Evolutionary conservation across 2,113 vertebrate genomes (phyloP).

Genomic region (Podocnemis expansa): DNA sequence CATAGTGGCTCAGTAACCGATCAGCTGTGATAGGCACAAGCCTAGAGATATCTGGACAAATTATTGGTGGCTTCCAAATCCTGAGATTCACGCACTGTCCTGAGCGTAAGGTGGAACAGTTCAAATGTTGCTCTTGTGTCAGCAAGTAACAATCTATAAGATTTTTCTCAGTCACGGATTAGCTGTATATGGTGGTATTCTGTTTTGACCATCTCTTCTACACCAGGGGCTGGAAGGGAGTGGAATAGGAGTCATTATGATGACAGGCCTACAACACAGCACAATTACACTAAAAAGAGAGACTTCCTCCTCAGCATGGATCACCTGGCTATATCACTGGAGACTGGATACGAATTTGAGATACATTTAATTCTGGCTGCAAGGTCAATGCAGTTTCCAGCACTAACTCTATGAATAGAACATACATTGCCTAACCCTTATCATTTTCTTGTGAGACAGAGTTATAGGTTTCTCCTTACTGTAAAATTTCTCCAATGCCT

Average conservation of each 20-base stretch:
- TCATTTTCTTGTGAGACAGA: neutral
- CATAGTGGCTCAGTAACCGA: too few species aligned
- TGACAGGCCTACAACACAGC: neutral
- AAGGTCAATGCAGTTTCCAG: neutral
- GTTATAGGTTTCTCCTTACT: neutral
- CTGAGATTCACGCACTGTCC: neutral
- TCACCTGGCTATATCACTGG: neutral
- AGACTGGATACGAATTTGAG: neutral
- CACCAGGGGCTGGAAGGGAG: neutral
- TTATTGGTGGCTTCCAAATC: neutral
- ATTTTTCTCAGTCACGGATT: neutral
- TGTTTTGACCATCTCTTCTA: neutral
- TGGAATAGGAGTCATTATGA: neutral
- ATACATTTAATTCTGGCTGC: neutral
- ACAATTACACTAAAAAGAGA: neutral
- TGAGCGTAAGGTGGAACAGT: neutral
- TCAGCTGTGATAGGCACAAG: neutral
- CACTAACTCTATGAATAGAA: neutral
- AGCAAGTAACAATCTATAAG: neutral
- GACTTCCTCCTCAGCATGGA: neutral
- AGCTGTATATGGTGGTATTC: neutral
- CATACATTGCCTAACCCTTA: neutral
- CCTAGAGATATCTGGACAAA: neutral
- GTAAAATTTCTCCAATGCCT: neutral
- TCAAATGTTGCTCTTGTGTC: neutral